Evolutionary conservation across 2,888 invertebrate species (phyloP).

Genomic region (Pyrocoelia pectoralis): DNA sequence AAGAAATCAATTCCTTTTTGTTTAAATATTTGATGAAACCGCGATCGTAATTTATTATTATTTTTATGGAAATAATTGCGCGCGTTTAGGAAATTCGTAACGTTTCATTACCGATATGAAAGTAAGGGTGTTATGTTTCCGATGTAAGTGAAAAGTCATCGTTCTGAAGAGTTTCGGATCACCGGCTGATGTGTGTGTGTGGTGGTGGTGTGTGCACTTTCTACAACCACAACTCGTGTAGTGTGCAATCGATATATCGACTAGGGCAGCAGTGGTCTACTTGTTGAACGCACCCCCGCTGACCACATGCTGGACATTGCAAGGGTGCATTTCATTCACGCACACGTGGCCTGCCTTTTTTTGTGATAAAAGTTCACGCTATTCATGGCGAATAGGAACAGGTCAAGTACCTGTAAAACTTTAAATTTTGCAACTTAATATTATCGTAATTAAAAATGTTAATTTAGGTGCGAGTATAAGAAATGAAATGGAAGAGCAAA

Average conservation of each 20-base stretch:
- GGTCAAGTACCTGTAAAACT: constrained; percentile 21
- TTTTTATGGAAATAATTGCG: neutral
- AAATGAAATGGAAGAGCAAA: constrained; percentile 8
- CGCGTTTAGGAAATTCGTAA: too few species aligned
- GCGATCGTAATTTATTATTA: constrained; percentile 8
- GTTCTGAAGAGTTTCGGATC: constrained; percentile 19
- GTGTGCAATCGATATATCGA: constrained; percentile 59
- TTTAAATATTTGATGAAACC: constrained; percentile 9
- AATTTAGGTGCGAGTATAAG: neutral
- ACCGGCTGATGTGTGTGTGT: constrained; percentile 36
- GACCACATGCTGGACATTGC: constrained; percentile 47
- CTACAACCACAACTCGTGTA: constrained; percentile 47
- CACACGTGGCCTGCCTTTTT: constrained; percentile 41
- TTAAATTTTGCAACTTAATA: neutral
- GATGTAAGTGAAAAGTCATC: neutral
- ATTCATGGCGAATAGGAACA: constrained; percentile 18
- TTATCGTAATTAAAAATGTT: neutral
- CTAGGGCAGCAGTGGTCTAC: constrained; percentile 58
- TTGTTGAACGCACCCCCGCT: constrained; percentile 56
- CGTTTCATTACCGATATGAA: too few species aligned
- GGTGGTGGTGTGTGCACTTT: constrained; percentile 43
- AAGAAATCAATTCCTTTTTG: constrained; percentile 32
- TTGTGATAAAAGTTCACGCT: constrained; percentile 32
- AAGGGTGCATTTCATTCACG: constrained; percentile 55
- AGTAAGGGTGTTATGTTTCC: too few species aligned